Evolutionary conservation across 2,113 vertebrate species (phyloP).

Genomic region (Pomatorhinus ruficollis): DNA sequence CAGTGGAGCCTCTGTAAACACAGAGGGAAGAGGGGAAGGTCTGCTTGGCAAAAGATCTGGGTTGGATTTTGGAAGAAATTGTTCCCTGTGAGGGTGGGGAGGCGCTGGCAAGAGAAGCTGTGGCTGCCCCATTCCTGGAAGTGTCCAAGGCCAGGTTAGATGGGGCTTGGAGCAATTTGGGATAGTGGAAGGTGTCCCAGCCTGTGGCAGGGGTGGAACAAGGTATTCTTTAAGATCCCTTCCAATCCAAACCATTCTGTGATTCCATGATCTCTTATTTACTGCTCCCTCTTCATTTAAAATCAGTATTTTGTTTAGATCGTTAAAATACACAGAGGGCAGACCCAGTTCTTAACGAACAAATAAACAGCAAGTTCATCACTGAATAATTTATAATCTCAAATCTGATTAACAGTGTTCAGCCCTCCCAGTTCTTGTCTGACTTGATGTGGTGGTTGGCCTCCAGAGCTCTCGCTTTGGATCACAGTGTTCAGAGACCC

Average conservation of each 20-base stretch:
- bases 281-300: background rate
- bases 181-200: background rate
- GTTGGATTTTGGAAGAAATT: background rate
- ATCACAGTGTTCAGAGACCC: background rate
- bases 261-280: background rate
- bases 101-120: background rate
- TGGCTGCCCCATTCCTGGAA: background rate
- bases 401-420: background rate
- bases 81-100: background rate
- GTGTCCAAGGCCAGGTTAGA: background rate
- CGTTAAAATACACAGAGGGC: background rate
- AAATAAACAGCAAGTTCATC: background rate
- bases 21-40: background rate
- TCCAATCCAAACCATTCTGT: background rate
- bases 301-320: background rate
- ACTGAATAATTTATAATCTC: background rate
- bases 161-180: rapidly evolving
- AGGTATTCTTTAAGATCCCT: background rate
- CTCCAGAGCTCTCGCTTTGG: background rate
- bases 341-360: background rate
- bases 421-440: background rate
- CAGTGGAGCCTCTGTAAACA: background rate
- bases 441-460: background rate
- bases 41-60: background rate
- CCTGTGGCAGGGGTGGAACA: background rate